Conservation (phyloP, 2,797 vertebrate genomes). For the Harpagifer antarcticus region DNA sequence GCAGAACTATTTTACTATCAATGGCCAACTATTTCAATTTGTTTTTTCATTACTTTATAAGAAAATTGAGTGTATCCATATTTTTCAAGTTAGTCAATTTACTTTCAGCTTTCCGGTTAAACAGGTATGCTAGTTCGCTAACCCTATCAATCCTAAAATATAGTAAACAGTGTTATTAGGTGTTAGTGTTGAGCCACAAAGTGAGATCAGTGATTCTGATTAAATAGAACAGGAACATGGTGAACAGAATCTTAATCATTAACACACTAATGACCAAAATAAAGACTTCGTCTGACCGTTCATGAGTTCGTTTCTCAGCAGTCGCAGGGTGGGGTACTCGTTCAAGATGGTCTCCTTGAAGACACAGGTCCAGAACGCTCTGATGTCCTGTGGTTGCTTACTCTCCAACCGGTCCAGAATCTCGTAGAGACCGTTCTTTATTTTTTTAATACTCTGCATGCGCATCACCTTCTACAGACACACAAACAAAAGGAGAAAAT, state of each 20-base stretch:
- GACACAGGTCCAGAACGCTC: constrained; percentile 72
- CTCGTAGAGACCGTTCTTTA: constrained; percentile 59
- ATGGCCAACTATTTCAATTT: too few relatives aligned
- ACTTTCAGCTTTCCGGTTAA: too few relatives aligned
- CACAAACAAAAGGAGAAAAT: background rate
- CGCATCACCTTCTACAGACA: constrained; percentile 69
- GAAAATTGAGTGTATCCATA: too few relatives aligned
- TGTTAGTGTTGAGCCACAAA: too few relatives aligned
- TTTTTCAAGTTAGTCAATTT: too few relatives aligned
- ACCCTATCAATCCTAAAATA: too few relatives aligned
- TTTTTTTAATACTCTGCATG: constrained; percentile 61
- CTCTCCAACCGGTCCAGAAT: constrained; percentile 77
- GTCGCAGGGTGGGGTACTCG: constrained; percentile 63
- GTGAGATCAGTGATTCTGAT: too few relatives aligned
- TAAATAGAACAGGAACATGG: background rate
- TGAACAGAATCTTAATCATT: background rate
- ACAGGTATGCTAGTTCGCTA: too few relatives aligned
- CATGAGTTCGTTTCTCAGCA: constrained; percentile 65
- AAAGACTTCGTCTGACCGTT: constrained; percentile 67
- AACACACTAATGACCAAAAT: background rate
- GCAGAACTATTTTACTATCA: too few relatives aligned
- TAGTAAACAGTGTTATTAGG: too few relatives aligned
- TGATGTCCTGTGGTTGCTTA: constrained; percentile 27
- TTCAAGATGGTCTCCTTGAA: constrained; percentile 72
- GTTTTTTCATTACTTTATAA: too few relatives aligned